Evolutionary conservation across 2,797 vertebrate species (phyloP).

Genomic region (Rhynchotus rufescens): DNA sequence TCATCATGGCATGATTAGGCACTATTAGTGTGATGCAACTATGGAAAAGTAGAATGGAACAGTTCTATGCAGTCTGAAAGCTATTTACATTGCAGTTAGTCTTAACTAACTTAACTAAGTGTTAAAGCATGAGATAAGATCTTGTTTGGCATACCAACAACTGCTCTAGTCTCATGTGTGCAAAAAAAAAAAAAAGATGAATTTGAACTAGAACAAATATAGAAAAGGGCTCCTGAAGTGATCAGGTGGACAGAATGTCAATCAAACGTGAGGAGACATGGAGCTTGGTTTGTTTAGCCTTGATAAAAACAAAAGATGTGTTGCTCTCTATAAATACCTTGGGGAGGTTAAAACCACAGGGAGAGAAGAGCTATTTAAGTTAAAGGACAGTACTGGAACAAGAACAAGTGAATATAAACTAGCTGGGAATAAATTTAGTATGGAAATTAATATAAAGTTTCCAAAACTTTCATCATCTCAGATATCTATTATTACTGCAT

Average conservation of each 20-base stretch:
- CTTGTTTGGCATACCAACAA: not conserved
- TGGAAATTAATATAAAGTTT: not conserved
- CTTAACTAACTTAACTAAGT: not conserved
- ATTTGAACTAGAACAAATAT: not conserved
- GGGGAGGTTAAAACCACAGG: not conserved
- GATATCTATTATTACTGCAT: not conserved
- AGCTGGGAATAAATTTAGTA: not conserved
- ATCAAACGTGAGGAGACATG: not conserved
- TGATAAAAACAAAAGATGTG: not conserved
- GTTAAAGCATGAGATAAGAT: not conserved
- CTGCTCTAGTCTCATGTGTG: not conserved
- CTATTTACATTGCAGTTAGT: not conserved
- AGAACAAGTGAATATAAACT: not conserved
- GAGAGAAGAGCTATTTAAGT: not conserved
- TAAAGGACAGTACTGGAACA: not conserved
- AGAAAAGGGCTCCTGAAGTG: not conserved
- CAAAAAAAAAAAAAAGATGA: not conserved
- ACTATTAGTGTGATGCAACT: not conserved
- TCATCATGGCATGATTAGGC: not conserved
- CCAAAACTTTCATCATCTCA: not conserved
- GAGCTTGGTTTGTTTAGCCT: not conserved
- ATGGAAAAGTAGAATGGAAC: not conserved
- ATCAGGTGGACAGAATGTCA: not conserved
- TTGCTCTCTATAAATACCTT: not conserved
- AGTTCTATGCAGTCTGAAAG: not conserved